phyloP scores from a whole-genome alignment of 2,888 invertebrate species.

The Lasioglossum vierecki region DNA sequence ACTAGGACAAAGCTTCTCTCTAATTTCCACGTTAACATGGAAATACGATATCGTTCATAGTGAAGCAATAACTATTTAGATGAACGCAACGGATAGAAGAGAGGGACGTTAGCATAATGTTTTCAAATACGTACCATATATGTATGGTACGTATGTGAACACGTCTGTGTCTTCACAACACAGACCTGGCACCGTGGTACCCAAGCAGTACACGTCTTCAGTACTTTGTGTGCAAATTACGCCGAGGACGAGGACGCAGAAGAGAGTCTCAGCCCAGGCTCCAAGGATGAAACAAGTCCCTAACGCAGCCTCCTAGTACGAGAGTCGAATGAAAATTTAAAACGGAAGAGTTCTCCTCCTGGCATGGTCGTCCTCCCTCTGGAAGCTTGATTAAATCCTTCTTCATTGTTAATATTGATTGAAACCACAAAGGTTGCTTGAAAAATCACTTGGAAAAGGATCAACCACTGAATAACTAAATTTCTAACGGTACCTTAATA shows the following conservation, averaged over 20 bases:
- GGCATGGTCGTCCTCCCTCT: not conserved
- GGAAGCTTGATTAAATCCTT: conserved; percentile 39
- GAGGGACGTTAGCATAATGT: conserved; percentile 78
- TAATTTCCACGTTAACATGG: conserved; percentile 25
- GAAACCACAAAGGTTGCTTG: conserved; percentile 17
- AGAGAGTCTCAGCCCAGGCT: conserved; percentile 70
- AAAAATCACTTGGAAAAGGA: conserved; percentile 8
- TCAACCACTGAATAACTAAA: not conserved
- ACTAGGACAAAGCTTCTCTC: not conserved
- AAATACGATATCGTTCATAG: conserved; percentile 40
- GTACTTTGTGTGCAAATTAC: conserved; percentile 84
- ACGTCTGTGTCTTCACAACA: conserved; percentile 50
- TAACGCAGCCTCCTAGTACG: conserved; percentile 63
- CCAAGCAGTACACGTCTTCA: conserved; percentile 68
- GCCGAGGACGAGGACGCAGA: conserved; percentile 76
- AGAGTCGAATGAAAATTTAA: conserved; percentile 72
- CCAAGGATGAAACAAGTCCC: conserved; percentile 74
- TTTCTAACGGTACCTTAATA: not conserved
- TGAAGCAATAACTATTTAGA: conserved; percentile 38
- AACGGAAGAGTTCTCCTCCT: conserved; percentile 61
- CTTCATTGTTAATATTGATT: conserved; percentile 53
- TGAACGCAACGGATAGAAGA: conserved; percentile 45
- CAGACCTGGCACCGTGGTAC: conserved; percentile 41
- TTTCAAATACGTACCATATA: conserved; percentile 69
- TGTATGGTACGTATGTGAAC: conserved; percentile 60